Percentiles rank a stretch among this genome's conserved stretches.
Conservation (phyloP, 2,888 invertebrate species). For the Chirona hameri region DNA sequence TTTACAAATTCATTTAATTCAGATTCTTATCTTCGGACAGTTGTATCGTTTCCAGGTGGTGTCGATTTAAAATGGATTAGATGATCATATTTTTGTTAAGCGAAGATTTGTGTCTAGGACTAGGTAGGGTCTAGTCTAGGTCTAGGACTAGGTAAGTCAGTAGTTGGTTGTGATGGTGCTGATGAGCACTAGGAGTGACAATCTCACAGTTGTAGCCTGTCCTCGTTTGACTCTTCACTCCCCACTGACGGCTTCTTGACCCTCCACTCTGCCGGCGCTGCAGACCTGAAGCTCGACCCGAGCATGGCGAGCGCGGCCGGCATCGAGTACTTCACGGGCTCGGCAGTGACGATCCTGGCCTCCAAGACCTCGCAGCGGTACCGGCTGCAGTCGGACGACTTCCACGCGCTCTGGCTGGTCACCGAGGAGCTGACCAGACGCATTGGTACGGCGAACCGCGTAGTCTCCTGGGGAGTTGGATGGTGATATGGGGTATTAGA, state of each 20-base stretch:
- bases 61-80: no score
- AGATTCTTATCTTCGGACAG: no score
- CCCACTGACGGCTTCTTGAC: conserved; percentile 33
- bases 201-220: conserved; percentile 31
- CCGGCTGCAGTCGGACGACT: conserved; percentile 65
- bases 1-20: no score
- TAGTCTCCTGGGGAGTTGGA: no score
- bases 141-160: no score
- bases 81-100: no score
- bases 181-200: background rate
- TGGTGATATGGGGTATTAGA: no score
- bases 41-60: no score
- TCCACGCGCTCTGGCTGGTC: conserved; percentile 62
- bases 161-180: no score
- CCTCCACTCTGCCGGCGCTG: conserved; percentile 25
- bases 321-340: conserved; percentile 49
- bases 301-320: conserved; percentile 48
- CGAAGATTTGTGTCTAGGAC: no score
- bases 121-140: no score
- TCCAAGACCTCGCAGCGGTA: conserved; percentile 62
- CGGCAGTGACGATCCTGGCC: conserved; percentile 53
- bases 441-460: no score
- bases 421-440: conserved; percentile 53
- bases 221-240: background rate
- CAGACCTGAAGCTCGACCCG: conserved; percentile 53